phyloP scores from a whole-genome alignment of 2,888 invertebrate genomes.

The Temnothorax ravouxi region DNA sequence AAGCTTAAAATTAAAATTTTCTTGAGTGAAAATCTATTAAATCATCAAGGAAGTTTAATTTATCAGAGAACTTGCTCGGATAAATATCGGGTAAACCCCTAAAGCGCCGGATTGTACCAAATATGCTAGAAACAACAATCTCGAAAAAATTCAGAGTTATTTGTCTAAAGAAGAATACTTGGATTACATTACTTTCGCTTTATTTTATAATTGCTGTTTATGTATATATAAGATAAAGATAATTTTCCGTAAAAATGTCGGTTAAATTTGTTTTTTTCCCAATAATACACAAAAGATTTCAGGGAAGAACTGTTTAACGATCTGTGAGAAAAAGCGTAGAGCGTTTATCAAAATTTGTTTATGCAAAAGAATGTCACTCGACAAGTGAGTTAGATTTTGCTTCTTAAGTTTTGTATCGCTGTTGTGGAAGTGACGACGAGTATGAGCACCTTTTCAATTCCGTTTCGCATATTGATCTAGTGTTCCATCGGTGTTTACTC shows the following conservation, averaged over 20 bases:
- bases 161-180: background rate
- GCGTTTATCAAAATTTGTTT: background rate
- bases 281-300: background rate
- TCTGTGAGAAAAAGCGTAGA: background rate
- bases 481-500: background rate
- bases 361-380: background rate
- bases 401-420: conserved; percentile 8
- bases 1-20: conserved; percentile 1
- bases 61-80: background rate
- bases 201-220: background rate
- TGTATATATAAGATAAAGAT: background rate
- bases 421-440: conserved; percentile 29
- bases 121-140: background rate
- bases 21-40: background rate
- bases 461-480: conserved; percentile 18
- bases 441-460: conserved; percentile 14
- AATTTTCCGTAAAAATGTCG: no score
- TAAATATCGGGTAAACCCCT: background rate
- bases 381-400: background rate
- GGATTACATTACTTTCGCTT: background rate
- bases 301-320: background rate
- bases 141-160: conserved; percentile 2
- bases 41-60: background rate
- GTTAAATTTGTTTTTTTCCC: background rate
- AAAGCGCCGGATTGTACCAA: background rate